A percentile compares a stretch with the other conserved stretches of the same genome.
These are phyloP conservation scores for Branchinecta lindahli DNA, from an alignment of 1,140 invertebrate genomes.

Conservation along the genomic window DNA sequence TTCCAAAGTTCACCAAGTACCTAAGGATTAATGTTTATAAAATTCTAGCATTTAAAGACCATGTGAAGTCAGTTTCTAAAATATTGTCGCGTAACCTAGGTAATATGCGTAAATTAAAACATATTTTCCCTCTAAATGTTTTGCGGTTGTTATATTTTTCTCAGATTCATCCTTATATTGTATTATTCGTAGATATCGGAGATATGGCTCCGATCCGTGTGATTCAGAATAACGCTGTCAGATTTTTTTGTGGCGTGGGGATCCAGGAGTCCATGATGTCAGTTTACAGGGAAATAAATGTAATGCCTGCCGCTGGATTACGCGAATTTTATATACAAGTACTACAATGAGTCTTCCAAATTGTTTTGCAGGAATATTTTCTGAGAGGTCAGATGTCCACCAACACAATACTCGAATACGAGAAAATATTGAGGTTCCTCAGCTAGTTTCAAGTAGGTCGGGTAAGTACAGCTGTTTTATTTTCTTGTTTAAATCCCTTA, in stretches of 20 bases:
- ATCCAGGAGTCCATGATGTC: background rate
- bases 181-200: background rate
- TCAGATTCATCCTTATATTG: background rate
- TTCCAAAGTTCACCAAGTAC: background rate
- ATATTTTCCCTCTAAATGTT: background rate
- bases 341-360: too few relatives aligned
- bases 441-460: too few relatives aligned
- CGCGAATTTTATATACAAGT: too few relatives aligned
- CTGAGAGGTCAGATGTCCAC: too few relatives aligned
- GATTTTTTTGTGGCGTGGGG: background rate
- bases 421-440: too few relatives aligned
- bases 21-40: background rate
- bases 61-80: constrained; percentile 8
- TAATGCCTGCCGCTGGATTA: constrained; percentile 1
- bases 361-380: too few relatives aligned
- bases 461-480: too few relatives aligned
- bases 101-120: background rate
- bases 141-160: constrained; percentile 2
- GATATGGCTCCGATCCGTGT: constrained; percentile 1
- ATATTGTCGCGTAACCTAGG: background rate
- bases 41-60: background rate
- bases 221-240: background rate
- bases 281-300: background rate
- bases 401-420: too few relatives aligned
- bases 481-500: too few relatives aligned